Percentiles rank a stretch among this genome's conserved stretches.
These are phyloP conservation scores for Thecocarcelia acutangulata DNA, from an alignment of 2,888 invertebrate species.

Conservation along the genomic window DNA sequence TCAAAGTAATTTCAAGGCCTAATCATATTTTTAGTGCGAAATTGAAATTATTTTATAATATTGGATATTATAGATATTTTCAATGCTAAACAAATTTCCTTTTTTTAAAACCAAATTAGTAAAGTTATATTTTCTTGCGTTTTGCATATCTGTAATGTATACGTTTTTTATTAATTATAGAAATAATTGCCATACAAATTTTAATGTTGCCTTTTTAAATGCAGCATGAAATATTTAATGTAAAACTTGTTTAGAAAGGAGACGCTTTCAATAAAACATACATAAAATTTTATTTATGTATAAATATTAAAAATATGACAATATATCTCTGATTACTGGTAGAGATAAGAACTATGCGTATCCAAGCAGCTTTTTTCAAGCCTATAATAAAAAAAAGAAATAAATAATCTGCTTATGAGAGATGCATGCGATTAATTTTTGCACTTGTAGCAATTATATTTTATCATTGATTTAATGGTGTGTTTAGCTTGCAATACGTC, in stretches of 20 bases:
- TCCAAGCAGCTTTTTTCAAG: not conserved
- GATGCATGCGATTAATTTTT: conserved; percentile 30
- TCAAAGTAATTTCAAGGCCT: too few species aligned
- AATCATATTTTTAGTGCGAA: too few species aligned
- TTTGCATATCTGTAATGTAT: conserved; percentile 3
- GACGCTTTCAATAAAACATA: not conserved
- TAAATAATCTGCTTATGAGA: not conserved
- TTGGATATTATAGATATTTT: too few species aligned
- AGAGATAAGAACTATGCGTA: conserved; percentile 35
- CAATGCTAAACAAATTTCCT: too few species aligned
- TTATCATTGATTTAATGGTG: conserved; percentile 42
- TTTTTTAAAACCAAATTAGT: too few species aligned
- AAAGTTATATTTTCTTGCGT: not conserved
- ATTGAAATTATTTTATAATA: too few species aligned
- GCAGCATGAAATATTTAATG: not conserved
- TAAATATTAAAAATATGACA: conserved; percentile 32
- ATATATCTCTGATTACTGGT: conserved; percentile 10
- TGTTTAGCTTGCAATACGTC: conserved; percentile 34
- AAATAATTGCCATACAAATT: conserved; percentile 15
- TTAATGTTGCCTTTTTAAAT: not conserved
- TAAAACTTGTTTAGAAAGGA: conserved; percentile 1
- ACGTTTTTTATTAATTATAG: conserved; percentile 18
- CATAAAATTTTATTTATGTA: not conserved
- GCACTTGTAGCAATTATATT: conserved; percentile 60
- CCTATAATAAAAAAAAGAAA: not conserved